These are phyloP conservation scores for Charaxes varanes DNA, from an alignment of 1,140 invertebrate species.

Conservation along the genomic window DNA sequence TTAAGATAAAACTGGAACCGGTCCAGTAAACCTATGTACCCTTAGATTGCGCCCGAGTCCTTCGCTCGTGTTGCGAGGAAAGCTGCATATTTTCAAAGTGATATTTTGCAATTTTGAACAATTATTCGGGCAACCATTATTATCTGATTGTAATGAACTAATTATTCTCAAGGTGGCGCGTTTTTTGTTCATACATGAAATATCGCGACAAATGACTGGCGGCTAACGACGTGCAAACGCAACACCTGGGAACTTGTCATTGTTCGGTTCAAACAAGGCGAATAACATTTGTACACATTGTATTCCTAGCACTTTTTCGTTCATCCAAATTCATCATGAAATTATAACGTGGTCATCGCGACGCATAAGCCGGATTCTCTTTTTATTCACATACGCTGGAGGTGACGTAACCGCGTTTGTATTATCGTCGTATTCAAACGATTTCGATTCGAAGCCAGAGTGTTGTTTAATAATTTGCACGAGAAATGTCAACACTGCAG, in stretches of 20 bases:
- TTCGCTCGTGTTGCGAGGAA: conserved; percentile 56
- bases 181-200: conserved; percentile 20
- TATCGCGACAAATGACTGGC: conserved; percentile 18
- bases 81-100: conserved; percentile 56
- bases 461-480: conserved; percentile 33
- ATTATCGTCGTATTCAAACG: conserved; percentile 35
- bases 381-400: conserved; percentile 41
- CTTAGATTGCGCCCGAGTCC: conserved; percentile 67
- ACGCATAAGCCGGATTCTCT: conserved; percentile 51
- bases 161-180: conserved; percentile 37
- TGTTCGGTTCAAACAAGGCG: conserved; percentile 25
- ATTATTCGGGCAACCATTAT: conserved; percentile 25
- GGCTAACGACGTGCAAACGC: conserved; percentile 28
- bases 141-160: conserved; percentile 26
- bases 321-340: conserved; percentile 26
- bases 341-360: conserved; percentile 39
- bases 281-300: conserved; percentile 13
- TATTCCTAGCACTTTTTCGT: conserved; percentile 20
- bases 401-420: conserved; percentile 52
- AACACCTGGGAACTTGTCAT: conserved; percentile 32
- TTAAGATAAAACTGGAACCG: too few relatives aligned
- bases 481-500: conserved; percentile 28
- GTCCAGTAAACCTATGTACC: too few relatives aligned
- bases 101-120: conserved; percentile 44
- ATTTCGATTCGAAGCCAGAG: conserved; percentile 25